phyloP scores from a whole-genome alignment of 2,797 vertebrate genomes.

The Syngnathus acus region DNA sequence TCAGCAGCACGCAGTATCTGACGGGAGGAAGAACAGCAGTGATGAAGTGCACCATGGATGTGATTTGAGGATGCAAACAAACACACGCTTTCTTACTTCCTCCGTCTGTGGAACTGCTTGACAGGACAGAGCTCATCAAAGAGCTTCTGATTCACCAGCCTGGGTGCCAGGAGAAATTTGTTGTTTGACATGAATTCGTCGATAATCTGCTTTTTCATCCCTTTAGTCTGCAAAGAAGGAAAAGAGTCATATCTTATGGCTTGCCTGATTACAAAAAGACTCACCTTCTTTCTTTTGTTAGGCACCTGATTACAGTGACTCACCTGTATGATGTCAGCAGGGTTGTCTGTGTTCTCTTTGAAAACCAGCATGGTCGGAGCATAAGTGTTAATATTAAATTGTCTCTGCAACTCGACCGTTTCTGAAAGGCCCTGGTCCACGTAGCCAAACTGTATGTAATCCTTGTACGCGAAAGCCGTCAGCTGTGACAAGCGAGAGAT shows the following conservation, averaged over 20 bases:
- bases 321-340: conserved; percentile 88
- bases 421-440: conserved; percentile 82
- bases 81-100: conserved; percentile 76
- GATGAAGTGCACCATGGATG: not conserved
- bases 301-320: not conserved
- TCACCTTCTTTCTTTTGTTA: not conserved
- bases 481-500: conserved; percentile 64
- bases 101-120: conserved; percentile 89
- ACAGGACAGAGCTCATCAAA: conserved; percentile 93
- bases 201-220: conserved; percentile 89
- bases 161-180: conserved; percentile 84
- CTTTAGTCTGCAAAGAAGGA: conserved; percentile 73
- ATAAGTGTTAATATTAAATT: conserved; percentile 86
- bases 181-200: conserved; percentile 93
- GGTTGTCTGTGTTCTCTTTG: conserved; percentile 82
- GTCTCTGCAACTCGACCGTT: conserved; percentile 75
- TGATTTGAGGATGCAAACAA: not conserved
- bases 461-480: conserved; percentile 86
- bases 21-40: not conserved
- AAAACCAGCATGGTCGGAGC: conserved; percentile 88
- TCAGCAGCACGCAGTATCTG: conserved; percentile 88
- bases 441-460: conserved; percentile 89
- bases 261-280: not conserved
- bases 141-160: conserved; percentile 88
- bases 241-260: not conserved